phyloP scores from a whole-genome alignment of 1,140 invertebrate species.

The Aphelinus certus region DNA sequence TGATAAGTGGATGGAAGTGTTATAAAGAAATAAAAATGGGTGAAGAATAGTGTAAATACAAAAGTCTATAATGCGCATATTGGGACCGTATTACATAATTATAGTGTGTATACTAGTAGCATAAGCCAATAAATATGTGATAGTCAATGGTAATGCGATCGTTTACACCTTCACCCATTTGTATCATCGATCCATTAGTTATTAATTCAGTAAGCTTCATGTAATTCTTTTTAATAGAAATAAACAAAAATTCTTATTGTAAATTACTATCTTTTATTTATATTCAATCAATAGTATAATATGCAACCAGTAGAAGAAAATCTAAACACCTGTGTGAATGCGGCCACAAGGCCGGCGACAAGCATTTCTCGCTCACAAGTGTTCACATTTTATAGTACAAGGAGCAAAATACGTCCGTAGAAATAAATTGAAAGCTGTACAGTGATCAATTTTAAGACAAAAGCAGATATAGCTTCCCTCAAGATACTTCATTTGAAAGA shows the following conservation, averaged over 20 bases:
- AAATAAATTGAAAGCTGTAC: too few species aligned
- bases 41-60: constrained; percentile 14
- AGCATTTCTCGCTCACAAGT: too few species aligned
- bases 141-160: constrained; percentile 53
- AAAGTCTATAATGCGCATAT: constrained; percentile 13
- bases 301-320: too few species aligned
- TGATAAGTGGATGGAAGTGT: too few species aligned
- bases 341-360: too few species aligned
- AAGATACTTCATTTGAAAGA: too few species aligned
- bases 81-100: constrained; percentile 28
- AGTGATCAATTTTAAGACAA: too few species aligned
- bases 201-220: constrained; percentile 47
- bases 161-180: constrained; percentile 51
- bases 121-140: constrained; percentile 52
- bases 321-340: too few species aligned
- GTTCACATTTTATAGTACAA: too few species aligned
- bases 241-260: constrained; percentile 49
- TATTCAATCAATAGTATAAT: too few species aligned
- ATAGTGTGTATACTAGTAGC: constrained; percentile 21
- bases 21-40: constrained; percentile 5
- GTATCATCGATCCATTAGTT: constrained; percentile 48
- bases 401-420: too few species aligned
- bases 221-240: constrained; percentile 56
- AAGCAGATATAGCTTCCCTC: too few species aligned
- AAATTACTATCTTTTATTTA: neutral